Conservation (phyloP, 2,797 vertebrate genomes). For the Cossypha niveicapilla region DNA sequence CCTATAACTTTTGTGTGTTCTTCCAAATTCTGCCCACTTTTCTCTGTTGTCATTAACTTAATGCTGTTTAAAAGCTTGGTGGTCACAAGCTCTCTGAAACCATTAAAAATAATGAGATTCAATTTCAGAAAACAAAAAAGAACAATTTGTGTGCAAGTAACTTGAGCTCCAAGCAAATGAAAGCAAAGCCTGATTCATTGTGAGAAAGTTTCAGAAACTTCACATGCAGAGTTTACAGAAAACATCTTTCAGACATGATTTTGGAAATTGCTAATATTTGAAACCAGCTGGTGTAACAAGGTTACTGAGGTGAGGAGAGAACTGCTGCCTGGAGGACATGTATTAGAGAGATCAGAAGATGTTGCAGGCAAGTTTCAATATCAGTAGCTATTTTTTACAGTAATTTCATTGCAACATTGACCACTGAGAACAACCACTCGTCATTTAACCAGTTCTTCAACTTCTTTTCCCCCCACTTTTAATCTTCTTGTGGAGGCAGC, state of each 20-base stretch:
- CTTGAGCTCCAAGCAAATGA: neutral
- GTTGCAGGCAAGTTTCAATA: slow-evolving; percentile 60
- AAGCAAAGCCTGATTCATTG: neutral
- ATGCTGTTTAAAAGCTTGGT: neutral
- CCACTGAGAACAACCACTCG: slow-evolving; percentile 44
- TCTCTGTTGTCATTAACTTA: neutral
- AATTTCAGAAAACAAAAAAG: neutral
- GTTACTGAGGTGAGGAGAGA: slow-evolving; percentile 56
- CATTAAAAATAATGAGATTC: neutral
- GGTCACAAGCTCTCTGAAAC: neutral
- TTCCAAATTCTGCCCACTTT: neutral
- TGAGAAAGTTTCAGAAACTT: slow-evolving; percentile 44
- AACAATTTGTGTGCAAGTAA: neutral
- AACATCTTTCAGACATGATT: slow-evolving; percentile 16
- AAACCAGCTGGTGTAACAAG: slow-evolving; percentile 48
- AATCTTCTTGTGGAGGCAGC: slow-evolving; percentile 47
- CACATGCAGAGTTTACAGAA: slow-evolving; percentile 24
- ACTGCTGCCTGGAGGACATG: slow-evolving; percentile 44
- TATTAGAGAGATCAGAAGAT: slow-evolving; percentile 47
- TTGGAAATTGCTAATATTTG: slow-evolving; percentile 59
- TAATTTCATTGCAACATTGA: slow-evolving; percentile 59
- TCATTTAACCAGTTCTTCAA: slow-evolving; percentile 47
- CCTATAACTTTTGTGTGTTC: neutral
- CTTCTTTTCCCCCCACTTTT: slow-evolving; percentile 40
- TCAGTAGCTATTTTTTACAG: slow-evolving; percentile 58